phyloP scores from a whole-genome alignment of 2,113 vertebrate species.

The Gymnobelideus leadbeateri region DNA sequence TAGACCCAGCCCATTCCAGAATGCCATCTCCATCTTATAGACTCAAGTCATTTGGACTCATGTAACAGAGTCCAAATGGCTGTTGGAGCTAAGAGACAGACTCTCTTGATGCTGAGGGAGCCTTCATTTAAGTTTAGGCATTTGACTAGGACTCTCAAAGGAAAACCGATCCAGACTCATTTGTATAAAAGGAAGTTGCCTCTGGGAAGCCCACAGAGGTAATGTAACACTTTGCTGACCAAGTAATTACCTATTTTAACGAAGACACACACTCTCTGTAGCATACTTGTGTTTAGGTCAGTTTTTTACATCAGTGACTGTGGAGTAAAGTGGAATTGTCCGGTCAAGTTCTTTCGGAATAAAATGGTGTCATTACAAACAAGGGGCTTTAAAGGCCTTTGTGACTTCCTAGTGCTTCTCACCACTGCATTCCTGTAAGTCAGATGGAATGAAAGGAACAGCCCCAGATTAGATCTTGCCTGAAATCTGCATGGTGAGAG shows the following conservation, averaged over 20 bases:
- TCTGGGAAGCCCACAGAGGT: background rate
- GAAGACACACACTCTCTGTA: background rate
- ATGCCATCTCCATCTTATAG: background rate
- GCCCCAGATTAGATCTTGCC: background rate
- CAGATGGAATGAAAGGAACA: background rate
- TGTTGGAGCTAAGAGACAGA: too few species aligned
- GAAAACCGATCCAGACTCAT: background rate
- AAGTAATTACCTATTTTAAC: background rate
- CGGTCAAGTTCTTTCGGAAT: background rate
- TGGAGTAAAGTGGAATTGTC: background rate
- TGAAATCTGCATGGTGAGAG: conserved; percentile 20
- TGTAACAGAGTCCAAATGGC: background rate
- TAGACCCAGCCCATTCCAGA: background rate
- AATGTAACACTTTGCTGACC: background rate
- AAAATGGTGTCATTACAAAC: background rate
- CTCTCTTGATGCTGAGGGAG: background rate
- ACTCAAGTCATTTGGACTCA: background rate
- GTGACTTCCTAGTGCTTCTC: background rate
- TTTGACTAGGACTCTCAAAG: background rate
- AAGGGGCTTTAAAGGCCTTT: background rate
- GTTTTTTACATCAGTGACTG: background rate
- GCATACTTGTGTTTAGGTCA: background rate
- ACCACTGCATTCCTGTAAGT: background rate
- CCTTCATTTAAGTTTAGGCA: background rate
- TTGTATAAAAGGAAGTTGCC: background rate